Evolutionary conservation across 2,113 vertebrate genomes (phyloP), one percentile per base, ranked within the genome.

Genomic region (Etheostoma cragini): DNA sequence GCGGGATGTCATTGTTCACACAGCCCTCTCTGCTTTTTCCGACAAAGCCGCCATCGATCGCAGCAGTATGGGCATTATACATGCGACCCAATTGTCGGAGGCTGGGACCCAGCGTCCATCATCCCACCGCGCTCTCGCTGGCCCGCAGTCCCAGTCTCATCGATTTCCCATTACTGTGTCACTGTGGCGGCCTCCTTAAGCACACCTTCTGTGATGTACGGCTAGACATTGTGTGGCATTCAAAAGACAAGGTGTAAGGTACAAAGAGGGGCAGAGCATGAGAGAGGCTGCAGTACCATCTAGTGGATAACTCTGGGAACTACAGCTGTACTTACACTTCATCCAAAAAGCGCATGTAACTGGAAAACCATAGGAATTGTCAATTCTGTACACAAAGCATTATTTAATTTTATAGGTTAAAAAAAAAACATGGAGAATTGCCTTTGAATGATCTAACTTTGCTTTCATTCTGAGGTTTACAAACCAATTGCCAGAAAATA

Each of bases 141-240:
- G 92, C 88, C 89, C 13, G 60, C 82, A 82, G 84, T 89, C 86
- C 80, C 82, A 60, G 88, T 80, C 66, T 63, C 81, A 95, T 94
- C 33, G 93, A 96, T 95, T 94, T 94, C 89, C 91, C 89, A 93
- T 95, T 94, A 94, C 77, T 17, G 87, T 90, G 90, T 91, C 89
- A 89, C 82, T 81, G 89, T 80, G 80, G 85, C 80, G 52, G 82
- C 80, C 93, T 92, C 88, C 89, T 94, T 93, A 93, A 93, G 83
- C 93, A 94, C 91, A 91, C 85, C 78, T 84, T 81, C 69, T 42
- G 80, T 87, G 89, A 94, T 94, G 87, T 88, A 94, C 77, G 35
- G 88, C 88, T 80, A 67, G 63, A 71, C 82, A 66, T 70, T 68
- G 74, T 50, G 64, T 38, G 65, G 66, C 67, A 76, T 76, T 66